Percentiles rank a stretch among this genome's conserved stretches.
Conservation (phyloP, 2,113 vertebrate genomes). For the Archocentrus centrarchus region DNA sequence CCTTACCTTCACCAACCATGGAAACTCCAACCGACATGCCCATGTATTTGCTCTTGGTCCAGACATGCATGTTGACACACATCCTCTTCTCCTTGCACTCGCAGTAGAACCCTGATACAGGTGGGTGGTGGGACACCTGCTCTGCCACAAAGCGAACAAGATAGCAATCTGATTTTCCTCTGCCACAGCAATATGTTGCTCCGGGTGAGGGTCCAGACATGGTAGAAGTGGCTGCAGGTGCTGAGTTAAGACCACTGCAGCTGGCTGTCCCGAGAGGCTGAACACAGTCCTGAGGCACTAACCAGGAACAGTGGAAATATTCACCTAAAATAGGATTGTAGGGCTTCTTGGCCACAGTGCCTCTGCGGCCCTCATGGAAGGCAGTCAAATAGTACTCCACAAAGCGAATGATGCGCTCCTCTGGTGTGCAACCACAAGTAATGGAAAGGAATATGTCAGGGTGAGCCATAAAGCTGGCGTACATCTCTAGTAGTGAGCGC, state of each 20-base stretch:
- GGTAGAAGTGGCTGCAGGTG: conserved; percentile 33
- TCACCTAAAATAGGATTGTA: conserved; percentile 94
- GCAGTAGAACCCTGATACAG: conserved; percentile 92
- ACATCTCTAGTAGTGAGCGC: conserved; percentile 94
- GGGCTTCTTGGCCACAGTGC: conserved; percentile 93
- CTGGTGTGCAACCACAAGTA: conserved; percentile 83
- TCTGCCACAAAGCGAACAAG: conserved; percentile 90
- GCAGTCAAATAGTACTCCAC: conserved; percentile 95
- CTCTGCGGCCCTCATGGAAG: conserved; percentile 92
- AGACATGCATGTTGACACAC: conserved; percentile 89
- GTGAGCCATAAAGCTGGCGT: conserved; percentile 94
- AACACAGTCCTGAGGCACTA: conserved; percentile 86
- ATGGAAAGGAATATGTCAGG: conserved; percentile 91
- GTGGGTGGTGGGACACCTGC: conserved; percentile 93
- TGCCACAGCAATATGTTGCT: not conserved
- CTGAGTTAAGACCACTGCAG: not conserved
- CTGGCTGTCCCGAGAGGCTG: conserved; percentile 77
- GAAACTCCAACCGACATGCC: conserved; percentile 95
- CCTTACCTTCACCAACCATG: conserved; percentile 93
- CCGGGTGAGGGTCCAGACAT: conserved; percentile 46
- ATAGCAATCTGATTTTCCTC: conserved; percentile 71
- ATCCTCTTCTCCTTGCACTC: conserved; percentile 92
- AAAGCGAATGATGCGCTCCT: conserved; percentile 90
- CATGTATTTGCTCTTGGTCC: conserved; percentile 98
- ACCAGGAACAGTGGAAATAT: conserved; percentile 92